A percentile compares a stretch with the other conserved stretches of the same genome.
These are phyloP conservation scores for Plagiodera versicolora DNA, from an alignment of 2,888 invertebrate genomes.

Conservation along the genomic window DNA sequence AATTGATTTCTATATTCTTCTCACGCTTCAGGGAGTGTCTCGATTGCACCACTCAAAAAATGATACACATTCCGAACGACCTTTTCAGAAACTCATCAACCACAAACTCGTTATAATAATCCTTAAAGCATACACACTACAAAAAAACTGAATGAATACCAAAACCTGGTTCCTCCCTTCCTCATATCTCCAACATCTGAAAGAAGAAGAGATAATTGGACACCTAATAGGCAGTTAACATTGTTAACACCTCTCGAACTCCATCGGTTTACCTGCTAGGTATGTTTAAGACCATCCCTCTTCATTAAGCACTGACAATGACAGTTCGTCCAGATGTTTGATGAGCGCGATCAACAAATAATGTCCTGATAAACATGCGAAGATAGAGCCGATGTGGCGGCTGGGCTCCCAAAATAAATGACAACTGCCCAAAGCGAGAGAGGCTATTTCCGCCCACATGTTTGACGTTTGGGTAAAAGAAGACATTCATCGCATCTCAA, in stretches of 20 bases:
- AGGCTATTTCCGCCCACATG: too few species aligned
- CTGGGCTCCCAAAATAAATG: background rate
- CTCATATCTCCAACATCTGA: conserved; percentile 3
- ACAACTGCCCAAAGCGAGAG: background rate
- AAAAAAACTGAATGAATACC: background rate
- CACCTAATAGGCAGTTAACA: conserved; percentile 23
- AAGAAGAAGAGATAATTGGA: conserved; percentile 22
- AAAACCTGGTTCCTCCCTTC: background rate
- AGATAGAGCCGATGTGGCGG: background rate
- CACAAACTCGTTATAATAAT: background rate
- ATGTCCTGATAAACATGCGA: background rate
- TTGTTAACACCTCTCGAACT: conserved; percentile 21
- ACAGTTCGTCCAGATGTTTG: conserved; percentile 13
- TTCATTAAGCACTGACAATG: conserved; percentile 15
- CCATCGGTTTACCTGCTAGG: conserved; percentile 9
- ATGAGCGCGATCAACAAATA: conserved; percentile 3
- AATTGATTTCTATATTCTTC: background rate
- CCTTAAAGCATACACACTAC: background rate
- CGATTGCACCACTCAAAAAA: background rate
- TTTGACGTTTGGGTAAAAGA: too few species aligned
- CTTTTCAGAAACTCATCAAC: background rate
- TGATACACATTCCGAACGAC: background rate
- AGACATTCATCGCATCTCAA: too few species aligned
- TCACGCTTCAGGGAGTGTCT: background rate
- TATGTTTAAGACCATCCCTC: conserved; percentile 10